phyloP scores from a whole-genome alignment of 2,113 vertebrate species.

The Heptranchias perlo region DNA sequence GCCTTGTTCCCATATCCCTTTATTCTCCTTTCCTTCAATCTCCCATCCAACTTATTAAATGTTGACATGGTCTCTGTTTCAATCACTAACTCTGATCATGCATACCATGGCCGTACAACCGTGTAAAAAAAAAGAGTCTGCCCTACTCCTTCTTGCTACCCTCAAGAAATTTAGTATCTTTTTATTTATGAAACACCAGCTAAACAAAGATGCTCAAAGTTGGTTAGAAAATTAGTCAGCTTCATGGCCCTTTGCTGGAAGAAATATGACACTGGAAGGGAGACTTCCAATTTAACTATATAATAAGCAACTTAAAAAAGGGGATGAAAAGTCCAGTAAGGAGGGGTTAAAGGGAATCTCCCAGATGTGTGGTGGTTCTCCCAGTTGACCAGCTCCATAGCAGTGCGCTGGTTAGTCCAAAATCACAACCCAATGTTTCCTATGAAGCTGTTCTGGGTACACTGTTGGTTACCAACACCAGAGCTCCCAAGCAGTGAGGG shows the following conservation, averaged over 20 bases:
- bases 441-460: not conserved
- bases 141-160: not conserved
- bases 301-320: not conserved
- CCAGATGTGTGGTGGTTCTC: no score
- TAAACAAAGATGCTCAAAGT: not conserved
- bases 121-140: not conserved
- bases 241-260: not conserved
- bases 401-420: not conserved
- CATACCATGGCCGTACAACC: not conserved
- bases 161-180: not conserved
- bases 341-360: not conserved
- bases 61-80: not conserved
- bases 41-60: not conserved
- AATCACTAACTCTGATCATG: not conserved
- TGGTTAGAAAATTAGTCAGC: not conserved
- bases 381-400: not conserved
- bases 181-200: not conserved
- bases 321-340: not conserved
- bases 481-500: not conserved
- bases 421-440: not conserved
- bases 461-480: not conserved
- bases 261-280: not conserved
- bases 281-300: not conserved
- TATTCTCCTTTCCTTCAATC: not conserved
- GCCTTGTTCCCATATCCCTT: not conserved